Evolutionary conservation across 2,888 invertebrate species (phyloP), one percentile per base, ranked within the genome.

Genomic region (Caenorhabditis uteleia): DNA sequence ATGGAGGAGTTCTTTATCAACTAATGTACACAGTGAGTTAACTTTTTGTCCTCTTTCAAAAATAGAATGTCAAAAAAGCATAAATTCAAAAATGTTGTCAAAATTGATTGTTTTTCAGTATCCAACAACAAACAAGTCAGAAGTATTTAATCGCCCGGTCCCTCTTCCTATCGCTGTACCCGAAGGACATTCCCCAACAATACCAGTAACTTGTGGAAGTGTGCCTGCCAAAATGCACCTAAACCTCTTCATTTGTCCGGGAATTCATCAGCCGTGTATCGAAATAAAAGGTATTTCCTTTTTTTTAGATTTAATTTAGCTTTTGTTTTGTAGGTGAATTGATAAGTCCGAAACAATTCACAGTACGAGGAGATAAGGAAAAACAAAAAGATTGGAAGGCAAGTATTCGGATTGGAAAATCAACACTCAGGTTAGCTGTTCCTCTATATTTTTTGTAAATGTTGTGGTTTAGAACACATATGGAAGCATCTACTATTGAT

Each of bases 371-470:
- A 12, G 84, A 84, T 40, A 85, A 85, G 65, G 83, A 84, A 38
- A 81, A 80, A 44, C 79, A 85, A 43, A 85, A 85, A 62, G 85
- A 85, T 68, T 85, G 85, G 85, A 85, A 85, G 62, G 85, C 84
- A 59, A 84, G 84, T 23, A 82, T 85, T 38, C 75, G 84, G 38
- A 77, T 85, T 36, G 78, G 79, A 29, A 62, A 68, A 12, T 59
- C 77, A 27, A 74, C 78, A 25, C 40, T 77, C 38, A 64, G n/a
- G n/a, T n/a, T n/a, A n/a, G n/a, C n/a, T n/a, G n/a, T n/a, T n/a
- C n/a, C n/a, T n/a, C 70, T 68, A 69, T 33, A 36, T 21, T 14
- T 12, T 69, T 18, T 1, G 26, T n/a, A 23, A 27, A 44, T n/a
- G n/a, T n/a, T n/a, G n/a, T n/a, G 57, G 57, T 44, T 47, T 65